Evolutionary conservation across 64 coral and sea anemone species (phyloP), one percentile per base, ranked within the genome.

Genomic region (Cladopsammia gracilis): DNA sequence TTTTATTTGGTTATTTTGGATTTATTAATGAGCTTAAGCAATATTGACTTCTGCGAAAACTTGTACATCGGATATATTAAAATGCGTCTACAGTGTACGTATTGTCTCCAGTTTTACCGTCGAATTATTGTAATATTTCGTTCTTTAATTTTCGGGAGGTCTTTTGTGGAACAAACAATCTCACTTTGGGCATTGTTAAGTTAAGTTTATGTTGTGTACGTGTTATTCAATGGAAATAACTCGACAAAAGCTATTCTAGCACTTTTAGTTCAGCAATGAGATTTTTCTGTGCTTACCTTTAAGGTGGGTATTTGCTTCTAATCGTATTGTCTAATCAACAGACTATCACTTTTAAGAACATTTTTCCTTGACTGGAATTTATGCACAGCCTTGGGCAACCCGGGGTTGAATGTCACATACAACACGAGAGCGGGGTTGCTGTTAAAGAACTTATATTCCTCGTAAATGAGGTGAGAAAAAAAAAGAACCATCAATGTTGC

Each of bases 391-490:
- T 96, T 52, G 98, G 98, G 43, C 83, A 91, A 42, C 91, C 95
- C 15, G 94, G 98, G 56, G 88, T 96, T 3, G 94, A 96, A 76
- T 96, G 90, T 62, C 91, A 96, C 92, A 94, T 96, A 13, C 88
- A 96, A 62, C 98, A 99, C 65, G 98, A 99, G 57, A 73, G 75
- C 11, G 62, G 69, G 42, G 58, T 88, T 47, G 82, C 91, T 58
- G 98, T 96, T 8, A 85, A 76, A 83, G 77, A 77, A 47, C 68
- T 99, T 53, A 76, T 90, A 20, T 99, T 99, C 67, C 91, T 99
- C 18, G 82, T 96, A n/a, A 99, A 99, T 73, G 98, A 99, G 94
- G 98, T 99, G 82, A 91, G 56, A 22, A 48, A 67, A 53, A 2
- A 43, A 13, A 14, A 12, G 15, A 15, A 13, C 25, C 7, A 43